Conservation (phyloP, 1,140 invertebrate genomes). For the Spodoptera frugiperda region DNA sequence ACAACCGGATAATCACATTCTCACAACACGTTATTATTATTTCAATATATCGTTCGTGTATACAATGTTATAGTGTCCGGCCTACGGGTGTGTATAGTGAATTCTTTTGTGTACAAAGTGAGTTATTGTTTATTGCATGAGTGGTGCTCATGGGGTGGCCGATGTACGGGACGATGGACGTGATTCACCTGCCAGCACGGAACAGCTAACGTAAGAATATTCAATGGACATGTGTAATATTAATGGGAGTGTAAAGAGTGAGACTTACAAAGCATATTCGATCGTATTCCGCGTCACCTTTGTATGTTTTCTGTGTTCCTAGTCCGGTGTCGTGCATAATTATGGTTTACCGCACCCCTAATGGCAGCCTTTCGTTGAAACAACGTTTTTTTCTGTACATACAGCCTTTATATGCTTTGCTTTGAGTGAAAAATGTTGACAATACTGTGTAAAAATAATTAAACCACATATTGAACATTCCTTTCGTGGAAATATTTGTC, state of each 20-base stretch:
- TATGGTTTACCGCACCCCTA: slow-evolving; percentile 46
- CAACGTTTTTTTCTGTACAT: neutral
- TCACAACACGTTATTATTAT: slow-evolving; percentile 40
- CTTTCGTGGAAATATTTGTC: neutral
- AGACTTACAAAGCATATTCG: neutral
- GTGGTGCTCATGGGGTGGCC: slow-evolving; percentile 75
- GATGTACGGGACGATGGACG: slow-evolving; percentile 77
- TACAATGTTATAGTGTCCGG: slow-evolving; percentile 78
- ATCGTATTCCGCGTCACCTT: neutral
- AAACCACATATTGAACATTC: neutral
- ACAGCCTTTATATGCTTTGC: neutral
- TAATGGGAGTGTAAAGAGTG: neutral
- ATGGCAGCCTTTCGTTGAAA: slow-evolving; percentile 37
- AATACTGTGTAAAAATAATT: neutral
- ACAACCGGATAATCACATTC: slow-evolving; percentile 52
- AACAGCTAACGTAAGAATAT: slow-evolving; percentile 79
- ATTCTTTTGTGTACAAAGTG: slow-evolving; percentile 69
- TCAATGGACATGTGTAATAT: slow-evolving; percentile 4
- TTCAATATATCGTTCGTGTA: slow-evolving; percentile 49
- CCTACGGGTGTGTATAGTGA: slow-evolving; percentile 57
- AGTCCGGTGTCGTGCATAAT: slow-evolving; percentile 28
- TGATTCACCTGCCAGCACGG: slow-evolving; percentile 80
- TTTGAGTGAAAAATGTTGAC: neutral
- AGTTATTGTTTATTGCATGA: slow-evolving; percentile 78
- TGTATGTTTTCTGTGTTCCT: slow-evolving; percentile 2